phyloP scores from a whole-genome alignment of 2,797 vertebrate species.

The Pseudochromis fuscus region DNA sequence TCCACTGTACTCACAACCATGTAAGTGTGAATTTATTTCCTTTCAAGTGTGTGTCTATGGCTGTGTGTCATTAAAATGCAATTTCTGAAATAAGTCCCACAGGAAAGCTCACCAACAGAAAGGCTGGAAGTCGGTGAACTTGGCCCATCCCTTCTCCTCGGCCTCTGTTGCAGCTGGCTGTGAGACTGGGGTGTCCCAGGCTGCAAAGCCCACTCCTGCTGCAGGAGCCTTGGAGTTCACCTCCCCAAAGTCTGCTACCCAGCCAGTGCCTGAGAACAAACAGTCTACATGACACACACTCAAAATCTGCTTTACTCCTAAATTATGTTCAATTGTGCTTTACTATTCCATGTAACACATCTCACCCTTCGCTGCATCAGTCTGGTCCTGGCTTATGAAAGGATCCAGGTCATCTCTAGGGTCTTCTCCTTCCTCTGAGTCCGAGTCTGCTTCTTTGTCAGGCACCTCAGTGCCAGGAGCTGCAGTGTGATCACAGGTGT shows the following conservation, averaged over 20 bases:
- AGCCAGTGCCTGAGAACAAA: constrained; percentile 78
- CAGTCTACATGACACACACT: constrained; percentile 19
- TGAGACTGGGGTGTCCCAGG: constrained; percentile 77
- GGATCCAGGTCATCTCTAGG: constrained; percentile 72
- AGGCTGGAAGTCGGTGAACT: constrained; percentile 93
- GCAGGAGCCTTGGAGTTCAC: constrained; percentile 80
- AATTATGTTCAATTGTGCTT: neutral
- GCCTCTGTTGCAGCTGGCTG: constrained; percentile 71
- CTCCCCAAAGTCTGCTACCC: constrained; percentile 89
- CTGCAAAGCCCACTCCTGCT: constrained; percentile 70
- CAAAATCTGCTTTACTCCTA: constrained; percentile 9
- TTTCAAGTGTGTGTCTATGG: too few relatives aligned
- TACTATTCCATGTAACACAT: neutral
- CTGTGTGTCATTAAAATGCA: too few relatives aligned
- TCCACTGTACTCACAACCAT: too few relatives aligned
- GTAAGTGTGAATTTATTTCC: neutral
- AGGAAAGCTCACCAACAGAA: constrained; percentile 89
- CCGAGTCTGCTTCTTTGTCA: constrained; percentile 73
- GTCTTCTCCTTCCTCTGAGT: constrained; percentile 80
- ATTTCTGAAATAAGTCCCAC: neutral
- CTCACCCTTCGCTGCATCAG: constrained; percentile 69
- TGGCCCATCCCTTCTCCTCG: constrained; percentile 94
- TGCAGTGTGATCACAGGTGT: constrained; percentile 67
- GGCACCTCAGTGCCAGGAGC: constrained; percentile 49
- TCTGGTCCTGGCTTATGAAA: constrained; percentile 64